Evolutionary conservation across 2,888 invertebrate species (phyloP), one percentile per base, ranked within the genome.

Genomic region (Camponotus fellah): DNA sequence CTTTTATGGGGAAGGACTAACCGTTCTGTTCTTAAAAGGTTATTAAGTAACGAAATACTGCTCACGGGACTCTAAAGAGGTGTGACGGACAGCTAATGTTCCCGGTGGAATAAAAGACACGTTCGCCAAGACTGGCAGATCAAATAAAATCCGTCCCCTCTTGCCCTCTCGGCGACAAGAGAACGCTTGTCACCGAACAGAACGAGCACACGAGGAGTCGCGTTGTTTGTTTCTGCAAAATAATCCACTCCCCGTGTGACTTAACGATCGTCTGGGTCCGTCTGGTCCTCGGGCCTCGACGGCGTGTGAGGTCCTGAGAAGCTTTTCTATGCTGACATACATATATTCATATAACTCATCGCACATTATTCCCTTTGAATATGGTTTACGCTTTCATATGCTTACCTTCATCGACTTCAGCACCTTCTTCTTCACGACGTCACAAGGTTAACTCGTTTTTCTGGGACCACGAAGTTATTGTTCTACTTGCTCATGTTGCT

Each of bases 221-320:
- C 84, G 87, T 87, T 87, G 90, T 90, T 90, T 90, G 90, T 90
- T 90, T 90, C 90, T 89, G 90, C 90, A 90, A 90, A 90, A 90
- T 89, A 87, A 90, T 90, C 90, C 89, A 80, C 84, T 86, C 83
- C 87, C 76, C 85, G 84, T 83, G 85, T 89, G 92, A 92, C 88
- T 92, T 92, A 92, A 92, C 92, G 92, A 91, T 91, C 92, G 91
- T 91, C 90, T 86, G 88, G 64, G 17, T 53, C 64, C 69, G 34
- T 68, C 53, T 69, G 85, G 37, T 37, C 37, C 5, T 37, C 37
- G 37, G 37, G 6, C 81, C 86, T 76, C 71, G 17, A 68, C 91
- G 66, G 83, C 89, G 88, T 91, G 92, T 91, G 92, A 88, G 92
- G 89, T 92, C 92, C 77, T 75, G 56, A 81, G 58, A 14, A 68